Evolutionary conservation across 1,140 invertebrate species (phyloP), one percentile per base, ranked within the genome.

Genomic region (Tetraneura akinire): DNA sequence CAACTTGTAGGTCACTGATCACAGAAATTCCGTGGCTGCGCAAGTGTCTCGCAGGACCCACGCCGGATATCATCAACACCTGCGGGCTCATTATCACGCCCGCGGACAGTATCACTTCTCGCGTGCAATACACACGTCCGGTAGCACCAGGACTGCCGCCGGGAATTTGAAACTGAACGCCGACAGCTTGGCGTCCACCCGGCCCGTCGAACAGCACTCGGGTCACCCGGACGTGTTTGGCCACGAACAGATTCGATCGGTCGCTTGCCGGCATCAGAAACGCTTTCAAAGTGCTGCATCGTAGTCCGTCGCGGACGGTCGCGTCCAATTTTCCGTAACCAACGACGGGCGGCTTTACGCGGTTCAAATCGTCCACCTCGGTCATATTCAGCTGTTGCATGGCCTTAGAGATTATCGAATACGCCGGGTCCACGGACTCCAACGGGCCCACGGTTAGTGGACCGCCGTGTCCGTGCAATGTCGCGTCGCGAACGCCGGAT

Each of bases 241-340:
- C 88, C 18, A 94, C 87, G 83, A 94, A 91, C 0, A 94, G 86
- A 86, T 95, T 93, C 51, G 87, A 87, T 21, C 94, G 87, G 62
- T 90, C 87, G 82, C 90, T 88, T n/a, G 91, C 93, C 1, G 95
- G 94, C 26, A 93, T 87, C 0, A 98, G 87, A 86, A 95, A 98
- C 0, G 94, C 94, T 57, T 91, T 88, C 0, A 92, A 89, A 0
- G 91, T 90, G 29, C 82, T 83, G 49, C 82, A 83, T 21, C 83
- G 60, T 3, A 93, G 86, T 0, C 96, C 96, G 70, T 95, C 87
- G 13, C 91, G 86, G 68, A 90, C 90, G 0, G 91, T 91, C 8
- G 55, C 53, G 32, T 81, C 80, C 88, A 85, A 85, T 90, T 83
- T 90, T 29, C 90, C 89, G 80, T 88, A 88, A 0, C 88, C 89